These are phyloP conservation scores for Oscheius sp. DNA, from an alignment of 2,888 invertebrate genomes.

Conservation along the genomic window DNA sequence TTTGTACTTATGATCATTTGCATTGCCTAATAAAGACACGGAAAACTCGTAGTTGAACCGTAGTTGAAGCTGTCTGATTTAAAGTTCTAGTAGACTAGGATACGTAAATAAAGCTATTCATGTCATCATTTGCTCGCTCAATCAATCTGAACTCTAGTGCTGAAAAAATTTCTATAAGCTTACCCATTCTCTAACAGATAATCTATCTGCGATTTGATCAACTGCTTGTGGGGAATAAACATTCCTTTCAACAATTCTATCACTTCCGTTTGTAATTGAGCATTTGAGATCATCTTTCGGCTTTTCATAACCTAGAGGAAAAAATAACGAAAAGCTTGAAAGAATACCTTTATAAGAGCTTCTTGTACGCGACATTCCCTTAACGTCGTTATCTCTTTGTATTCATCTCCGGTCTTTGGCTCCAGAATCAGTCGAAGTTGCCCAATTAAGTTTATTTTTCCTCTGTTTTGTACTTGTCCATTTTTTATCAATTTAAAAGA, in stretches of 20 bases:
- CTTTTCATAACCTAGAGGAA: constrained; percentile 84
- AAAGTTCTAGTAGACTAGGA: constrained; percentile 39
- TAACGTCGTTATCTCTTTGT: constrained; percentile 95
- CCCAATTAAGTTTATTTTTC: constrained; percentile 94
- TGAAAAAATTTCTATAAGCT: background rate
- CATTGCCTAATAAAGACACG: no score
- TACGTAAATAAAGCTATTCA: constrained; percentile 62
- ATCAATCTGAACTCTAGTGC: constrained; percentile 56
- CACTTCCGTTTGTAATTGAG: constrained; percentile 92
- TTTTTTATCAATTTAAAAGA: constrained; percentile 83
- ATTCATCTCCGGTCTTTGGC: constrained; percentile 78
- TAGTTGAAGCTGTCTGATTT: no score
- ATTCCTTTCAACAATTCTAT: constrained; percentile 98
- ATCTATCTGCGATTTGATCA: constrained; percentile 99
- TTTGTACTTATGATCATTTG: no score
- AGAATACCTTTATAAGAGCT: constrained; percentile 85
- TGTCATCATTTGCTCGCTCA: constrained; percentile 54
- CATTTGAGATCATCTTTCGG: constrained; percentile 91
- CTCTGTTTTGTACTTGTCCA: constrained; percentile 90
- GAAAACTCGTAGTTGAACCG: no score
- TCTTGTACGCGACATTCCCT: constrained; percentile 91
- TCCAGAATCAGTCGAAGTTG: constrained; percentile 79
- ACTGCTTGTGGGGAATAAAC: constrained; percentile 98
- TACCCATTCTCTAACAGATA: constrained; percentile 91
- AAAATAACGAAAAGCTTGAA: background rate